phyloP scores from a whole-genome alignment of 2,797 vertebrate genomes.

The Trachurus trachurus region DNA sequence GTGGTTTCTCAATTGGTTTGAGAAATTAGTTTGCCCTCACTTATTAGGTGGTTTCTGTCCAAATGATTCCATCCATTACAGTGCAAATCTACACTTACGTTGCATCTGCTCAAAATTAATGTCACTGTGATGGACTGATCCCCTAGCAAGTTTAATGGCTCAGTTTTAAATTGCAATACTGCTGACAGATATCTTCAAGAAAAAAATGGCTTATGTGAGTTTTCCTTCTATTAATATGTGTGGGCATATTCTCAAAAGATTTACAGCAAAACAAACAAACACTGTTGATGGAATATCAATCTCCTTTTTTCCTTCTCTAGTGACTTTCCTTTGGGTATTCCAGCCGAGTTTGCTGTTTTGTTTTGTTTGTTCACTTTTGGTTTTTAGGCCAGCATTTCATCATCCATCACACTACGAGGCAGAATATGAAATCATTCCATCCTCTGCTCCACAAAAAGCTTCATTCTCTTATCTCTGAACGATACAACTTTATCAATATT shows the following conservation, averaged over 20 bases:
- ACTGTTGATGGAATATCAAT: conserved; percentile 81
- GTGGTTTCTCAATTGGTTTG: not conserved
- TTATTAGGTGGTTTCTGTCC: not conserved
- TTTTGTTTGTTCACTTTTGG: conserved; percentile 75
- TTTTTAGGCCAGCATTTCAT: conserved; percentile 76
- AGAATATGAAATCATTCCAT: conserved; percentile 66
- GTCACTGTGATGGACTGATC: not conserved
- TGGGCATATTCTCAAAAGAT: conserved; percentile 74
- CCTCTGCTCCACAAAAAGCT: conserved; percentile 64
- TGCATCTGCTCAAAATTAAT: not conserved
- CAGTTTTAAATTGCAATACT: conserved; percentile 40
- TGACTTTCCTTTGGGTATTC: conserved; percentile 72
- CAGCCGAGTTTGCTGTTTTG: conserved; percentile 74
- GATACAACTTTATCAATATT: conserved; percentile 80
- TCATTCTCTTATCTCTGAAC: conserved; percentile 63
- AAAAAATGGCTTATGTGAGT: conserved; percentile 58
- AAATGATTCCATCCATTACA: not conserved
- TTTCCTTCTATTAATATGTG: conserved; percentile 70
- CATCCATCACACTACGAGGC: conserved; percentile 71
- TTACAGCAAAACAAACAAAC: conserved; percentile 79
- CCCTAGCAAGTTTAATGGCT: conserved; percentile 1
- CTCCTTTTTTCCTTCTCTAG: conserved; percentile 65
- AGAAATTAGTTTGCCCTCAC: not conserved
- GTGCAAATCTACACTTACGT: conserved; percentile 1
- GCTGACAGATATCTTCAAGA: conserved; percentile 59